Percentiles rank a stretch among this genome's conserved stretches.
Evolutionary conservation across 2,113 vertebrate genomes (phyloP).

Genomic region (Silurus meridionalis): DNA sequence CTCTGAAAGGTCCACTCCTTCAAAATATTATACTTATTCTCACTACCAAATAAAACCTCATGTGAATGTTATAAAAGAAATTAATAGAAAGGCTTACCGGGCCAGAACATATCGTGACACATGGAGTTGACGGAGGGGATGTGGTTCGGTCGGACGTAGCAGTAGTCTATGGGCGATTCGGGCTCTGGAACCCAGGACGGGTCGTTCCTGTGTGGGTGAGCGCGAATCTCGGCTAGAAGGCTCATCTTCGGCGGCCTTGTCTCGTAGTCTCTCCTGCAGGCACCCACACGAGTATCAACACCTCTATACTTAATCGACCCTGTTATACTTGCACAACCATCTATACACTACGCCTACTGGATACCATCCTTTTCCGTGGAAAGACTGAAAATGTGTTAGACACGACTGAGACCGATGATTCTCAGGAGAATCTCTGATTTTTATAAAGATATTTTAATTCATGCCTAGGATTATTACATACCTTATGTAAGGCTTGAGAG

Average conservation of each 20-base stretch:
- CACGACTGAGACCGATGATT: not conserved
- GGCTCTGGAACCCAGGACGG: conserved; percentile 79
- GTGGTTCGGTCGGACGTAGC: conserved; percentile 93
- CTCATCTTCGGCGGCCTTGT: conserved; percentile 85
- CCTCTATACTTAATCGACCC: conserved; percentile 2
- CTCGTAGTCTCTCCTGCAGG: conserved; percentile 88
- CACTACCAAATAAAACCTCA: not conserved
- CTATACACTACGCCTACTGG: not conserved
- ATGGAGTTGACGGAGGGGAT: conserved; percentile 95
- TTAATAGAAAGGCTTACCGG: conserved; percentile 75
- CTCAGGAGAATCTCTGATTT: not conserved
- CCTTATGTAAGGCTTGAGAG: conserved; percentile 94
- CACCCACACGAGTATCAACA: conserved; percentile 44
- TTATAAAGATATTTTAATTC: no score
- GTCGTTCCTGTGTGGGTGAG: conserved; percentile 74
- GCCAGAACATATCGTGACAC: conserved; percentile 98
- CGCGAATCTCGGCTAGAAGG: conserved; percentile 85
- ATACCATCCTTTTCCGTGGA: not conserved
- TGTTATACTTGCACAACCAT: not conserved
- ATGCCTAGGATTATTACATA: conserved; percentile 52
- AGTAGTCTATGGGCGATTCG: conserved; percentile 89
- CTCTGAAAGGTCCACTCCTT: conserved; percentile 94
- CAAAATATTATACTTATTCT: no score
- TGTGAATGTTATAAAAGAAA: not conserved
- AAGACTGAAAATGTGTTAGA: not conserved